A percentile compares a stretch with the other conserved stretches of the same genome.
Conservation (phyloP, 2,113 vertebrate genomes). For the Typhlomys cinereus region DNA sequence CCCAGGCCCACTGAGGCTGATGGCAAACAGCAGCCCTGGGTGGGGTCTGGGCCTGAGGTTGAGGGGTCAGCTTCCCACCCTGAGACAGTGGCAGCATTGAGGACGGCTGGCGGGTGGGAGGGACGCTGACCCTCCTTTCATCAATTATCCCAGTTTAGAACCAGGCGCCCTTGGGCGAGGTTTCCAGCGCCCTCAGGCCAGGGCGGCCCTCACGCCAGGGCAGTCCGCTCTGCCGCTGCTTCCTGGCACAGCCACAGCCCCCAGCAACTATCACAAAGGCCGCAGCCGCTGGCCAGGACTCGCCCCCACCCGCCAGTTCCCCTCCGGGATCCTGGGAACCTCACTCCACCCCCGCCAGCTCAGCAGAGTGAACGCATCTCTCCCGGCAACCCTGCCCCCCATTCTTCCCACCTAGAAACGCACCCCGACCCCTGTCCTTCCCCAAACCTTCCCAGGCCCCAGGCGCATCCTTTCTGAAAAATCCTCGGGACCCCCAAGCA, state of each 20-base stretch:
- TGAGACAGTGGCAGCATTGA: not conserved
- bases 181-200: not conserved
- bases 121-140: not conserved
- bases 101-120: not conserved
- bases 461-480: not conserved
- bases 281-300: not conserved
- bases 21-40: not conserved
- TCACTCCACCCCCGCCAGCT: not conserved
- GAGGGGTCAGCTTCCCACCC: not conserved
- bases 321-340: not conserved
- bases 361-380: too few relatives aligned
- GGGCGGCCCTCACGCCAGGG: rapidly evolving
- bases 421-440: not conserved
- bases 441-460: not conserved
- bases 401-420: not conserved
- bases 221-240: not conserved
- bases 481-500: not conserved
- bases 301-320: not conserved
- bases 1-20: not conserved
- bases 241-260: not conserved
- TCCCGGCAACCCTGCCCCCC: not conserved
- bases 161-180: not conserved
- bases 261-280: not conserved
- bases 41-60: not conserved
- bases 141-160: slow-evolving; percentile 20